Base-by-base conservation (phyloP, 2,888 invertebrate genomes). In the Lottia gigantea region DNA sequence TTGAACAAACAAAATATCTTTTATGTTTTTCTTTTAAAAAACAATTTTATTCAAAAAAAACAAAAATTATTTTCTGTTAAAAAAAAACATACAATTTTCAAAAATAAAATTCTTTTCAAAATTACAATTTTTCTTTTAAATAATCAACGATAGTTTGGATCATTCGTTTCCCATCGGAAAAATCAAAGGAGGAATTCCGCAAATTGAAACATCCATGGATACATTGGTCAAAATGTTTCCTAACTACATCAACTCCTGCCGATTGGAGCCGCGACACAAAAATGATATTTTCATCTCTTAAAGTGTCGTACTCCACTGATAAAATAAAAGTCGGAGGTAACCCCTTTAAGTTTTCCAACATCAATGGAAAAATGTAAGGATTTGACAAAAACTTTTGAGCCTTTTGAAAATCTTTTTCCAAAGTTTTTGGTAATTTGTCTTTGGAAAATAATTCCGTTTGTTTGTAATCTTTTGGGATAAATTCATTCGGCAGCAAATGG, bases 291-390 rank as follows among this genome's bases (percentile, higher is more conserved):
- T 71, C 71, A 26, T 71, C 71, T 2, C 71, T 23, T 7, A 67
- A 46, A 25, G 64, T 40, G 55, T 71, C 71, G 23, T 63, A 67
- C n/a, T 67, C 67, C n/a, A 19, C 55, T 2, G 64, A n/a, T 7
- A 67, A 63, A 25, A 71, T 55, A 16, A 67, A 63, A 12, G 71
- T 62, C 2, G 66, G 49, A 7, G 71, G 71, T 45, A 71, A 2
- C 1, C 64, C 63, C 16, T 55, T 23, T 45, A 71, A 55, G 26
- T 71, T 67, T 23, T 63, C 45, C 0, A 67, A 31, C 71, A 71
- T 71, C 64, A 71, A 23, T 1, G 71, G 71, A 14, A 64, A 67
- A 11, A 71, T 31, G 14, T 63, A n/a, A 1, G 71, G 71, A 31
- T 71, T 55, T 0, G 55, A 49, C 4, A 71, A 16, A 31, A 67